A percentile compares a stretch with the other conserved stretches of the same genome.
phyloP scores from a whole-genome alignment of 2,888 invertebrate species.

The Neoscelio sp. region DNA sequence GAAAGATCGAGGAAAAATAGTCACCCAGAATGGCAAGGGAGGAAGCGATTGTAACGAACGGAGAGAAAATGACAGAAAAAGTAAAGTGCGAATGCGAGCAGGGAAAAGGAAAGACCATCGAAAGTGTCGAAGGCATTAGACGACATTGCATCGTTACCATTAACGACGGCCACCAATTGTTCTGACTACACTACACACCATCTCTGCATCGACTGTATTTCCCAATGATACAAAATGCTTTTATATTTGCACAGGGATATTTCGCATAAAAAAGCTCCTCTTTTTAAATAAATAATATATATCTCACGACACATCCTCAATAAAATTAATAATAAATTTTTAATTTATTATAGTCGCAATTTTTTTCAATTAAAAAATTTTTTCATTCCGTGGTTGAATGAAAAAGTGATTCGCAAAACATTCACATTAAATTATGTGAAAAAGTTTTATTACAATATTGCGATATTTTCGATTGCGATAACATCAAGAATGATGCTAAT shows the following conservation, averaged over 20 bases:
- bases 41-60: conserved; percentile 26
- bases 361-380: no score
- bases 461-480: no score
- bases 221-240: conserved; percentile 12
- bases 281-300: no score
- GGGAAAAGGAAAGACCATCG: conserved; percentile 36
- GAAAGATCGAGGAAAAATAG: conserved; percentile 24
- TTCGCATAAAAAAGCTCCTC: no score
- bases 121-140: conserved; percentile 47
- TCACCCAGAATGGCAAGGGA: conserved; percentile 15
- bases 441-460: no score
- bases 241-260: no score
- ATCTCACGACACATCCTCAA: no score
- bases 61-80: conserved; percentile 30
- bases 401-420: no score
- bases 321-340: no score
- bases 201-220: conserved; percentile 27
- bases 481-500: neutral
- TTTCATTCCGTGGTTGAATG: no score
- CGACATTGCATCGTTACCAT: conserved; percentile 76
- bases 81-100: conserved; percentile 42
- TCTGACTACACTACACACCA: conserved; percentile 73
- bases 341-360: no score
- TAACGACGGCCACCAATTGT: conserved; percentile 81
- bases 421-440: no score